A percentile compares a stretch with the other conserved stretches of the same genome.
Evolutionary conservation across 2,113 vertebrate species (phyloP).

Genomic region (Phrynosoma blainvillii): DNA sequence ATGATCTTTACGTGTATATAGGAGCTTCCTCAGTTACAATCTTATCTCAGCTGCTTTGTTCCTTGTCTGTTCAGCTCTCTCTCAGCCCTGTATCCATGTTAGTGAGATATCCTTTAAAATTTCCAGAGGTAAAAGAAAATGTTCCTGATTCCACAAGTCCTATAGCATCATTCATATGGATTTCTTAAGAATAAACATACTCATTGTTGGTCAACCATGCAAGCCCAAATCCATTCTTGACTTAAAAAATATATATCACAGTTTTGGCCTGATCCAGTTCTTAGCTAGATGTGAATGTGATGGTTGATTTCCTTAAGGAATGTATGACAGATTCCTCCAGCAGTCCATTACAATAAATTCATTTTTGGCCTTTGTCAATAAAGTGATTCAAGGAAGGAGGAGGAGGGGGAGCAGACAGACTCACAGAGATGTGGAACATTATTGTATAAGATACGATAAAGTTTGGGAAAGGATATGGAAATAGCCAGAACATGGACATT

Average conservation of each 20-base stretch:
- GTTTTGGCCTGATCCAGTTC: too few species aligned
- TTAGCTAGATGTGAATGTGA: too few species aligned
- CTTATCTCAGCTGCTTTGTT: background rate
- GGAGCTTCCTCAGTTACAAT: background rate
- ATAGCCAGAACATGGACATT: conserved; percentile 13
- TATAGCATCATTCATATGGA: background rate
- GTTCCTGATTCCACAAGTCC: background rate
- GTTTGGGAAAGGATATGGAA: conserved; percentile 13
- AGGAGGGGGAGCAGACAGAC: background rate
- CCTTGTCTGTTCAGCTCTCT: background rate
- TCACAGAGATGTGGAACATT: background rate
- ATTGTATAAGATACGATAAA: background rate
- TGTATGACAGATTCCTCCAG: background rate
- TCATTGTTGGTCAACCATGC: background rate
- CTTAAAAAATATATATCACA: too few species aligned
- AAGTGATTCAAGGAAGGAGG: background rate
- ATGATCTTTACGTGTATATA: background rate
- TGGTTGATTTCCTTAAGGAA: too few species aligned
- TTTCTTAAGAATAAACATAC: background rate
- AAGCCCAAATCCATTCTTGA: too few species aligned
- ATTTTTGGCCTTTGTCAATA: background rate
- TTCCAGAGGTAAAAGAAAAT: background rate
- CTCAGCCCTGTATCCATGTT: background rate
- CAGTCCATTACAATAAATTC: background rate
- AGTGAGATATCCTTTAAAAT: background rate